Base-by-base conservation (phyloP, 2,888 invertebrate genomes). In the Torymus auratus region DNA sequence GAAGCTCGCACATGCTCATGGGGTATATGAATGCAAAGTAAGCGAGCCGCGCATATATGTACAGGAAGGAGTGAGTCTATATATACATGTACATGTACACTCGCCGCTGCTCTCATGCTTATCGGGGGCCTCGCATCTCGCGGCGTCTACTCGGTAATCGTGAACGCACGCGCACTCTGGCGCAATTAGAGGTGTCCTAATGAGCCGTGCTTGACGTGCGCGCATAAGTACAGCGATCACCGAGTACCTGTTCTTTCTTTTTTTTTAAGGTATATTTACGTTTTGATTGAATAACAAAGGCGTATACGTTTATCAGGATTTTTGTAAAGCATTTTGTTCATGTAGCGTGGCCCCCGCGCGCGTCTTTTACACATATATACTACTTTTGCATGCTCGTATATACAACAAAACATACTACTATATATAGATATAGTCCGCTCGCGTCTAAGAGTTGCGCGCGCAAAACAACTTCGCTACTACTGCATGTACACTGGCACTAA, bases 101-200 rank as follows among this genome's bases (percentile, higher is more conserved):
- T 41, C 41, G 7, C 52, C 3, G 20, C 20, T 64, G 56, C 12
- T 28, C 20, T 62, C 83, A 81, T 83, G 83, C 78, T 84, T 83
- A 84, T 83, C 83, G 78, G 62, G 55, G 61, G 53, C 83, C 72
- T 65, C 53, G 69, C 20, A 82, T 83, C 41, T 41, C 28, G 28
- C 77, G 74, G 64, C 61, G 50, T 50, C 28, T 17, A 23, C 75
- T 67, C 55, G 72, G 55, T 69, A 78, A 67, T 60, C 78, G 20
- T 20, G 73, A 82, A 78, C 74, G 76, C 68, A 76, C 83, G 71
- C 73, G 75, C 74, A 64, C 14, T 74, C 74, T 83, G 70, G 65
- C 82, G 82, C 79, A 81, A 84, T 83, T 84, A 41, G 41, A 41
- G 41, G 41, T 41, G 7, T 41, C 5, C 41, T 41, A 41, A 41